Evolutionary conservation across 2,888 invertebrate species (phyloP), one percentile per base, ranked within the genome.

Genomic region (Hedya salicella): DNA sequence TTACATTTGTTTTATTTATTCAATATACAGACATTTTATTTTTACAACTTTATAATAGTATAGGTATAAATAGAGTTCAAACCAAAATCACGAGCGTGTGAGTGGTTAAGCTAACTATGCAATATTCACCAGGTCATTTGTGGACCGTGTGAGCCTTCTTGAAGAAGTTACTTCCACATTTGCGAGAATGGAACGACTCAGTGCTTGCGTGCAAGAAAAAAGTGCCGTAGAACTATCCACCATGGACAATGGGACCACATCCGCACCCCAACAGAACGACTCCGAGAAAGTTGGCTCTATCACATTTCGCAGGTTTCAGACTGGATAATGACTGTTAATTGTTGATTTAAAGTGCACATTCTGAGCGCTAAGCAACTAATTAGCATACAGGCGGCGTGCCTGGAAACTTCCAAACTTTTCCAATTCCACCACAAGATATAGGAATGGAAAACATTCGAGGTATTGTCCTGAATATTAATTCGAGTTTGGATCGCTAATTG

Each of bases 321-420:
- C 79, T 81, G 80, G 78, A 78, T 81, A 75, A 76, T 72, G 77
- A 75, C 76, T 75, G 73, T 81, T 87, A 86, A 90, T 88, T 81
- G 86, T 78, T 82, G 79, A 83, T 71, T 85, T 80, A 78, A 80
- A 82, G 78, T 75, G 68, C 74, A 75, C 80, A 80, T 76, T 75
- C 71, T 70, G 78, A 78, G 74, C 85, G 79, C 81, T 80, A 85
- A 84, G 74, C 80, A 81, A 77, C 85, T 86, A 85, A 89, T 89
- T 89, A 89, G 81, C 83, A 77, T 77, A 74, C 74, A 75, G 73
- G 78, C 74, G 78, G 79, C 80, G 81, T 80, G 75, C 78, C 69
- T 69, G 70, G 73, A 75, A 78, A 78, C 79, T 74, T 80, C 74
- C 76, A 83, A 90, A 91, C 85, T 90, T 90, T 90, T 86, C 86